Percentiles rank a stretch among this genome's conserved stretches.
Evolutionary conservation across 1,140 invertebrate species (phyloP).

Genomic region (Heterodera schachtii): DNA sequence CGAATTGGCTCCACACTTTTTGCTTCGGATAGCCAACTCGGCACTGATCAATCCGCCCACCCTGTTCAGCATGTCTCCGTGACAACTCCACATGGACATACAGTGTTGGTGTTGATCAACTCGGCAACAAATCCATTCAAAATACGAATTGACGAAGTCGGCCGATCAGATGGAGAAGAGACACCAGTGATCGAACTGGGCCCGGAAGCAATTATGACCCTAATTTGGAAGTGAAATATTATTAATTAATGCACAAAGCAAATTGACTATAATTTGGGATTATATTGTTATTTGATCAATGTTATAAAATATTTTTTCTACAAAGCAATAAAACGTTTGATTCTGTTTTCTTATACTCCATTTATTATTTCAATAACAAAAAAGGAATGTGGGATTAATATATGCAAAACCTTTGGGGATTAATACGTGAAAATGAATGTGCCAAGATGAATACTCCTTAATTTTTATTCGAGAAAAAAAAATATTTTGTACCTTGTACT

Average conservation of each 20-base stretch:
- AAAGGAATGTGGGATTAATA: too few species aligned
- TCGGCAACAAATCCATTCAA: background rate
- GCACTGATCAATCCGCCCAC: background rate
- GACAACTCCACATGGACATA: constrained; percentile 35
- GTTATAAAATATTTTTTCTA: background rate
- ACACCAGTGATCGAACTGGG: constrained; percentile 15
- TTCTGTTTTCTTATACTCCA: too few species aligned
- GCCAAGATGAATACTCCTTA: background rate
- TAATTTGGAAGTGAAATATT: constrained; percentile 14
- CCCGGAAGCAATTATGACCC: constrained; percentile 29
- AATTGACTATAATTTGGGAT: too few species aligned
- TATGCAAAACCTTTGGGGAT: too few species aligned
- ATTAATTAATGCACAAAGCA: too few species aligned
- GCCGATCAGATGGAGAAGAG: constrained; percentile 10
- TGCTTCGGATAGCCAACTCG: background rate
- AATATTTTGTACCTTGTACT: constrained; percentile 17
- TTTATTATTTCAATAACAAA: too few species aligned
- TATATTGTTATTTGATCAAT: too few species aligned
- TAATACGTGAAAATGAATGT: too few species aligned
- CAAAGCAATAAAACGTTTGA: too few species aligned
- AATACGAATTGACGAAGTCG: constrained; percentile 20
- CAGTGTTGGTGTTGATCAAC: constrained; percentile 39
- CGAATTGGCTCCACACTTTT: constrained; percentile 25
- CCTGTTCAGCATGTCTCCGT: constrained; percentile 34
- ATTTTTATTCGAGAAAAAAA: background rate